Base-by-base conservation (phyloP, 2,113 vertebrate genomes). In the Capreolus pygargus region DNA sequence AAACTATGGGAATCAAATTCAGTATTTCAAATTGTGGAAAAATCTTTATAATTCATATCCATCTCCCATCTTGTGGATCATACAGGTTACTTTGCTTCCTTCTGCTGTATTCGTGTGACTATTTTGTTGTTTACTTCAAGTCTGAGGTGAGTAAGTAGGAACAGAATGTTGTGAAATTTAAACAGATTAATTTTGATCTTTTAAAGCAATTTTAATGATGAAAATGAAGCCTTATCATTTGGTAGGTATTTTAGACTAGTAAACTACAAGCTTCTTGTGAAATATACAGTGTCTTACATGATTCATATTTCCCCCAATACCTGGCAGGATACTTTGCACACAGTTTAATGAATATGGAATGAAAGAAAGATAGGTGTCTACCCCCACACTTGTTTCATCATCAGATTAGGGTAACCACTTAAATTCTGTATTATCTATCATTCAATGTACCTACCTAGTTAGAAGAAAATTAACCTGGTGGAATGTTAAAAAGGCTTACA, bases 401-500 rank as follows among this genome's bases (percentile, higher is more conserved):
- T 36, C 11, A 67, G n/a, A 86, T 78, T 95, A 97, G 91, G 95
- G 91, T 43, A 23, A 95, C 54, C 52, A 85, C 28, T 89, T 39
- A 28, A 95, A 54, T 84, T 96, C 61, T 81, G 33, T 12, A 95
- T 61, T 47, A 92, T 36, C 55, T 55, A 78, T 88, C 45, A 87
- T 91, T 96, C 58, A 89, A 17, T 92, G 95, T 95, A 54, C 8
- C 30, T 30, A 88, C 17, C 36, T 85, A 82, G 36, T 89, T 10
- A 91, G 36, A 95, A 90, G 36, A 84, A 94, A 91, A 98, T 50
- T 57, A 87, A 84, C n/a, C 8, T 39, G 78, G 94, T 57, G 28
- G 14, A 70, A 50, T 50, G n/a, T 55, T 89, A 74, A 96, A 97
- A 92, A 50, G 27, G 30, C 47, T 95, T 97, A 43, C 10, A 92